Base-by-base conservation (phyloP, 1,140 invertebrate species). In the Bombus superbus region DNA sequence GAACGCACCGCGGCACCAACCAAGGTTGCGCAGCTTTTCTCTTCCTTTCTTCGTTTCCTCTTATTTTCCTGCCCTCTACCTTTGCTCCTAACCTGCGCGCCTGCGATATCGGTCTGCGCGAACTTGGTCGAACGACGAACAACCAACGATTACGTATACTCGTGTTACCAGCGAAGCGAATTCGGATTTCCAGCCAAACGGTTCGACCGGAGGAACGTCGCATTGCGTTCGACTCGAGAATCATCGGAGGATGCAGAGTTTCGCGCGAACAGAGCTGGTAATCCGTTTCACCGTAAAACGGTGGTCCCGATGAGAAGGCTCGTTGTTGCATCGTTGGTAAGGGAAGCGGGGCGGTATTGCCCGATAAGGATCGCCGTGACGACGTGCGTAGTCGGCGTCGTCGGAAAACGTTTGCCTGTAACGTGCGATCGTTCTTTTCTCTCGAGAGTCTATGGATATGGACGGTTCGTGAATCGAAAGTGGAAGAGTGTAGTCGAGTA, bases 401-500 rank as follows among this genome's bases (percentile, higher is more conserved):
- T 47, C 9, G 32, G 44, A 57, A 13, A 53, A 47, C 25, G 75
- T 47, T 62, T 73, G 75, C 81, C 59, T 76, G 72, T 42, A 66
- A 76, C 76, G 0, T 15, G 44, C 35, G 40, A 84, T 62, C 38
- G 10, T 85, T 66, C 59, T 64, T 77, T 40, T 47, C 57, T 3
- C 53, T 71, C 28, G 18, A 2, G 1, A 22, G 5, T 13, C 18
- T 47, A 47, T 18, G 4, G 4, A 5, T 47, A 47, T 47, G 15
- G 15, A 47, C 15, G 13, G 2, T n/a, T 11, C 32, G 53, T 28
- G 25, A 80, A 68, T 80, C 83, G 59, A 85, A 57, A 66, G 66
- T 72, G 53, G 28, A 68, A n/a, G 47, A 75, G 38, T 82, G 72
- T 86, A 42, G 71, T 82, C 42, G 80, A 18, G 72, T 69, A n/a